Conservation (phyloP, 2,797 vertebrate species). For the Triplophysa bombifrons region DNA sequence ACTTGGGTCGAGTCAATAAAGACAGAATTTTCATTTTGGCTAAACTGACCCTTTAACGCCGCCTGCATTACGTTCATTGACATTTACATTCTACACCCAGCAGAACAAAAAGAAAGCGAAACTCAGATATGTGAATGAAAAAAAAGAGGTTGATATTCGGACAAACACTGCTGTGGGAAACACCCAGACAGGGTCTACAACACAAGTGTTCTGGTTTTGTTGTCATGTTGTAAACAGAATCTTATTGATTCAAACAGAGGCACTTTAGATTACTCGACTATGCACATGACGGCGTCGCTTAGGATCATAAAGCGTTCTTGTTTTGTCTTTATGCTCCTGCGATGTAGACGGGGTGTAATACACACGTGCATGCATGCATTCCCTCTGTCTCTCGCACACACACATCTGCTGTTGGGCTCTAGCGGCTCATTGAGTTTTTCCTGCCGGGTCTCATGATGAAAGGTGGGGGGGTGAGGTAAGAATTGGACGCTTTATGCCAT, state of each 20-base stretch:
- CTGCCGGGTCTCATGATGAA: constrained; percentile 45
- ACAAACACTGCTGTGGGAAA: no score
- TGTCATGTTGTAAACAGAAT: background rate
- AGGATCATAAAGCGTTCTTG: background rate
- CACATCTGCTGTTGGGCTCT: constrained; percentile 49
- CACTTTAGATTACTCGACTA: background rate
- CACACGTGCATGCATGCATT: background rate
- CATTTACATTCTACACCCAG: no score
- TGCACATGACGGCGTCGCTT: background rate
- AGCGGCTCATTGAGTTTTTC: constrained; percentile 40
- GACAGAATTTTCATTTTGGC: no score
- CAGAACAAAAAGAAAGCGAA: no score
- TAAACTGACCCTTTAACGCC: no score
- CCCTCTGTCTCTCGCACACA: background rate
- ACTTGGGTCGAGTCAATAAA: no score
- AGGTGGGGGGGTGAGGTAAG: constrained; percentile 51
- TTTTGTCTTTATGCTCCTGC: background rate
- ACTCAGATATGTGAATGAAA: no score
- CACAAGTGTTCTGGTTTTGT: background rate
- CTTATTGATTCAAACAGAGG: constrained; percentile 1
- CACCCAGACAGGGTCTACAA: no score
- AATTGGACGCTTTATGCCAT: constrained; percentile 52
- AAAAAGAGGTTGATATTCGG: no score
- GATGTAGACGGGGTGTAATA: background rate
- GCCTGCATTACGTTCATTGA: no score